Evolutionary conservation across 2,113 vertebrate species (phyloP), one percentile per base, ranked within the genome.

Genomic region (Columba livia): DNA sequence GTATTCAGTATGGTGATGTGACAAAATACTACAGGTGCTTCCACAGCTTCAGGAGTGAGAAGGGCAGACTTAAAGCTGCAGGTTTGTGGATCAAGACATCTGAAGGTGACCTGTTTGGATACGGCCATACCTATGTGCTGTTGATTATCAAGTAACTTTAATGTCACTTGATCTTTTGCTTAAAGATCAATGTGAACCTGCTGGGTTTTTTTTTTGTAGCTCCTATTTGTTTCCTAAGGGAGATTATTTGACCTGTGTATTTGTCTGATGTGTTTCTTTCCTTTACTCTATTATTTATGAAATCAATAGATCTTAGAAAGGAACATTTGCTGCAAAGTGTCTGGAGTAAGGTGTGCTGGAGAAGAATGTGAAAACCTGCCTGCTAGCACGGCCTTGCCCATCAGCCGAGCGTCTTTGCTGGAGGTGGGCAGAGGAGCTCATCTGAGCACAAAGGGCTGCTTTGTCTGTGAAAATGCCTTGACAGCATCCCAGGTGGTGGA

Each of bases 271-370:
- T 50, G 38, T 81, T 78, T 74, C 85, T 95, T 95, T 86, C 80
- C 54, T 89, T 92, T 90, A 20, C 58, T 88, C n/a, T 84, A 89
- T 95, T 94, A 94, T 95, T 96, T 88, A 96, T 82, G 50, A 91
- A 95, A 90, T 87, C 84, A 77, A 88, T 96, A 88, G 57, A 36
- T 69, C 79, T 91, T 85, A 89, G 92, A 94, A 95, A 91, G 81
- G 84, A 94, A 38, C 11, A 4, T 26, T 79, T 72, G 64, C 48
- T 15, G 15, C 72, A 50, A 66, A 86, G 72, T 13, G 72, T 92
- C 83, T 80, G 69, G 60, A 64, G 85, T 42, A 62, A 92, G 73
- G 56, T 84, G 66, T 92, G 80, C 80, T 87, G 54, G 48, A 67
- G 84, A 64, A 88, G 65, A 92, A 34, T 16, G 57, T 1, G 2